phyloP scores from a whole-genome alignment of 2,797 vertebrate species.

The Chloroceryle inda region DNA sequence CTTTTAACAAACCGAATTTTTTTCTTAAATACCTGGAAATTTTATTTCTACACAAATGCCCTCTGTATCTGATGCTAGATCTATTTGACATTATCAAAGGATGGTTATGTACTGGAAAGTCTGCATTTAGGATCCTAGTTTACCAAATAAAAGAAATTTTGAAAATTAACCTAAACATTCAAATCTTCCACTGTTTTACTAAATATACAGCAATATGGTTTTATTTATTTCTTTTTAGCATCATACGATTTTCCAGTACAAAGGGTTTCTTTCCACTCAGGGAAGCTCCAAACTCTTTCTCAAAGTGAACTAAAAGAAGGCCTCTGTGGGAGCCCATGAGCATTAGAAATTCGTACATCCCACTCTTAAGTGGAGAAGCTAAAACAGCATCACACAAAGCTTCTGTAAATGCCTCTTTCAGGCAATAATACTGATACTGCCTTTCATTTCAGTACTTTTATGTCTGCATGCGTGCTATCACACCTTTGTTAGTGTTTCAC shows the following conservation, averaged over 20 bases:
- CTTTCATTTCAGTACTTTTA: not conserved
- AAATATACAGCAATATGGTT: fast-evolving
- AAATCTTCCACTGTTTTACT: not conserved
- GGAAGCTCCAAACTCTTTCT: not conserved
- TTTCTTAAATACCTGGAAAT: not conserved
- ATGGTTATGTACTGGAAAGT: not conserved
- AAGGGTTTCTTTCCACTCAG: not conserved
- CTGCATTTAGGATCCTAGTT: not conserved
- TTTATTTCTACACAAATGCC: not conserved
- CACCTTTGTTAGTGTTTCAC: not conserved
- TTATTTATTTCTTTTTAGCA: not conserved
- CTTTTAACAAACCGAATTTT: not conserved
- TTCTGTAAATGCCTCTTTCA: not conserved
- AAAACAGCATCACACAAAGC: not conserved
- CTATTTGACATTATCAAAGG: not conserved
- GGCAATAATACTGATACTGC: not conserved
- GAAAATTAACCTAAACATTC: not conserved
- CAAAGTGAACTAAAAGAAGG: not conserved
- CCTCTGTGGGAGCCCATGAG: not conserved
- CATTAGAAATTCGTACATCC: not conserved
- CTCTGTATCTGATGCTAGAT: not conserved
- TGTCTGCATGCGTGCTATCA: not conserved
- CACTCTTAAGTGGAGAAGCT: not conserved
- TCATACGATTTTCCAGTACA: not conserved
- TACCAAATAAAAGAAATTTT: not conserved